Percentiles rank a stretch among this genome's conserved stretches.
phyloP scores from a whole-genome alignment of 1,140 invertebrate species.

The Aricia agestis region DNA sequence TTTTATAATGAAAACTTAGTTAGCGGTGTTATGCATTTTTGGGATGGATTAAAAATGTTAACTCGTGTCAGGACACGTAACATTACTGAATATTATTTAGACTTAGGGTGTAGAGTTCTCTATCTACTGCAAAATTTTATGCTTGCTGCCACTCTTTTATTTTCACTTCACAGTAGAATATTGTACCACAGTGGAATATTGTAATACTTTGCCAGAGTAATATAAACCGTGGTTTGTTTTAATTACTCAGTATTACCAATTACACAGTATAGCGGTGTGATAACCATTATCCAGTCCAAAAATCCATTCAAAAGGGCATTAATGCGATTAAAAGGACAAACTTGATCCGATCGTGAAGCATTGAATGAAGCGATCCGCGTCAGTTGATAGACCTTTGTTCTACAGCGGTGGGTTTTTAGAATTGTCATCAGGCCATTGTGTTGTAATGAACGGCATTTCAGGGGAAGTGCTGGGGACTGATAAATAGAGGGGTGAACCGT shows the following conservation, averaged over 20 bases:
- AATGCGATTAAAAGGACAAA: conserved; percentile 15
- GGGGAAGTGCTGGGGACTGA: conserved; percentile 35
- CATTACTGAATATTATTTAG: too few relatives aligned
- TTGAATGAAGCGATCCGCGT: conserved; percentile 25
- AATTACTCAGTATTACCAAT: not conserved
- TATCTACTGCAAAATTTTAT: too few relatives aligned
- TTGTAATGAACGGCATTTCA: conserved; percentile 48
- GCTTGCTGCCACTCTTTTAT: too few relatives aligned
- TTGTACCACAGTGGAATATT: too few relatives aligned
- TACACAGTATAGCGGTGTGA: not conserved
- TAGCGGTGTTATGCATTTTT: too few relatives aligned
- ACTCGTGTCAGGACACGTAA: too few relatives aligned
- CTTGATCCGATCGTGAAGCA: conserved; percentile 21
- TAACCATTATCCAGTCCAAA: not conserved
- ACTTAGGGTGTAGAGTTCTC: too few relatives aligned
- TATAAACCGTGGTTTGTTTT: not conserved
- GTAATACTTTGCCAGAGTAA: too few relatives aligned
- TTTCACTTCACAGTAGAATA: too few relatives aligned
- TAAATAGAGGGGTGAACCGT: conserved; percentile 19
- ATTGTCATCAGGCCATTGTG: conserved; percentile 52
- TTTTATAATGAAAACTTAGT: too few relatives aligned
- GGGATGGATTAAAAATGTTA: too few relatives aligned
- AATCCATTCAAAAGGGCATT: not conserved
- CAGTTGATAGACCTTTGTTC: conserved; percentile 45
- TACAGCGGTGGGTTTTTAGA: conserved; percentile 47